These are phyloP conservation scores for Matsumyia berberina DNA, from an alignment of 2,888 invertebrate genomes.

Conservation along the genomic window DNA sequence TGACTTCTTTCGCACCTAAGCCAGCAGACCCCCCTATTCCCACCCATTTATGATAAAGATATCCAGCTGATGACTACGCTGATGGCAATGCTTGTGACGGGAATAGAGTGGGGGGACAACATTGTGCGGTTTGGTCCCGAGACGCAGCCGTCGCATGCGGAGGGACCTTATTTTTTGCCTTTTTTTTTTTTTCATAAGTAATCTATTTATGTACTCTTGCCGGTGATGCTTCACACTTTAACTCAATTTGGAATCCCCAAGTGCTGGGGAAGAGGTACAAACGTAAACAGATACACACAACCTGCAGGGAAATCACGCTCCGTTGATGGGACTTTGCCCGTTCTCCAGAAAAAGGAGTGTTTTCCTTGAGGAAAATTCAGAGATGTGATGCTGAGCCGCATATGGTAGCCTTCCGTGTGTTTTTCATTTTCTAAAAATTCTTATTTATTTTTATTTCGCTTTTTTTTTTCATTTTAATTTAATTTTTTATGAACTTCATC, in stretches of 20 bases:
- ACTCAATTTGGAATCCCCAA: conserved; percentile 16
- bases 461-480: too few species aligned
- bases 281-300: conserved; percentile 20
- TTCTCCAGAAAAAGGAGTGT: not conserved
- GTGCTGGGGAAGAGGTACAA: conserved; percentile 4
- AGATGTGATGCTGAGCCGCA: not conserved
- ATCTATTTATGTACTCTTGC: conserved; percentile 47
- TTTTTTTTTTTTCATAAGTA: conserved; percentile 15
- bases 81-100: conserved; percentile 16
- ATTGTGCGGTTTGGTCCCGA: not conserved
- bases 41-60: conserved; percentile 49
- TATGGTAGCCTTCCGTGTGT: conserved; percentile 9
- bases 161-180: too few species aligned
- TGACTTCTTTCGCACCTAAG: conserved; percentile 57
- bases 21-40: not conserved
- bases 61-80: conserved; percentile 41
- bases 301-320: conserved; percentile 12
- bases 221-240: conserved; percentile 41
- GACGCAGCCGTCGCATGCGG: not conserved
- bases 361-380: not conserved
- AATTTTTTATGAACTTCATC: conserved; percentile 18
- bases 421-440: not conserved
- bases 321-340: not conserved
- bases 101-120: not conserved
- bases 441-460: conserved; percentile 30